phyloP scores from a whole-genome alignment of 37 sponge, comb jelly and placozoan genomes.

The Ianthella basta region DNA sequence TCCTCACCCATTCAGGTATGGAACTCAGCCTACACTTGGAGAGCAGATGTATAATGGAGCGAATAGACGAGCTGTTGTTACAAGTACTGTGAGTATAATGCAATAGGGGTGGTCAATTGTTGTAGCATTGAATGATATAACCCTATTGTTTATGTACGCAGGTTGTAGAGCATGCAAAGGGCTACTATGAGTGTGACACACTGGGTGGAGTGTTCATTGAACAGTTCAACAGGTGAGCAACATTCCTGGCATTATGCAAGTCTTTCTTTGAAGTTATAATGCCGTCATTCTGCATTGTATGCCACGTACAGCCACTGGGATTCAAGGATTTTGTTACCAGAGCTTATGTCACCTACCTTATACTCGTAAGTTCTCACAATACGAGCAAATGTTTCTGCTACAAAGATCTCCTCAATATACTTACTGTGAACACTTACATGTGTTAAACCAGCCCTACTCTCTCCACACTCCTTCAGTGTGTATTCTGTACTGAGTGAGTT shows the following conservation, averaged over 20 bases:
- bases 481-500: slow-evolving; percentile 42
- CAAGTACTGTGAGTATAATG: too few relatives aligned
- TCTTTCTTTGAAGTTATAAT: neutral
- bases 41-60: too few relatives aligned
- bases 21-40: too few relatives aligned
- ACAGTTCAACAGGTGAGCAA: neutral
- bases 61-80: too few relatives aligned
- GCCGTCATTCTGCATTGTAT: too few relatives aligned
- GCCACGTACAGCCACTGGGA: slow-evolving; percentile 9
- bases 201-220: slow-evolving; percentile 9
- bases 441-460: neutral
- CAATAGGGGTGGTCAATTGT: too few relatives aligned
- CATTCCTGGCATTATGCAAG: too few relatives aligned
- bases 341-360: neutral
- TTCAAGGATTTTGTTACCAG: slow-evolving; percentile 12
- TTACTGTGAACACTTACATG: too few relatives aligned
- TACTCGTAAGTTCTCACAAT: neutral
- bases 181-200: neutral
- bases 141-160: neutral
- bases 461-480: slow-evolving; percentile 1
- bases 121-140: too few relatives aligned
- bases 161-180: slow-evolving; percentile 2
- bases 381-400: too few relatives aligned
- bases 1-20: too few relatives aligned
- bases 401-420: too few relatives aligned